Percentiles rank a stretch among this genome's conserved stretches.
Conservation (phyloP, 2,888 invertebrate species). For the Hartigia nigra region DNA sequence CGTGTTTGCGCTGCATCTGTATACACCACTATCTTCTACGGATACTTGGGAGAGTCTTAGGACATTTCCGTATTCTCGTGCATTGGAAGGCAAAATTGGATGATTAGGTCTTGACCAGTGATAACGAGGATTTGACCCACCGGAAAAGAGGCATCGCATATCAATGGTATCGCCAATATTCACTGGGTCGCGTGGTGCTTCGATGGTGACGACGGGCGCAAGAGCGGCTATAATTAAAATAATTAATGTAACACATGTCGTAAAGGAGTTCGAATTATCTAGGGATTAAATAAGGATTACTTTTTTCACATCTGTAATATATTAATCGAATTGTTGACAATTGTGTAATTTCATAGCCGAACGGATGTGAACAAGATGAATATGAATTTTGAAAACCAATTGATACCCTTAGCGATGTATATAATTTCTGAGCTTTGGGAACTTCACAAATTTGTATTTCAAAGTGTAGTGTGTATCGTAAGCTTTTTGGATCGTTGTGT, state of each 20-base stretch:
- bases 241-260: background rate
- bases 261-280: background rate
- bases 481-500: background rate
- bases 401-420: background rate
- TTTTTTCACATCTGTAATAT: background rate
- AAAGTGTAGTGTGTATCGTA: background rate
- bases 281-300: background rate
- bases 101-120: conserved; percentile 73
- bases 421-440: background rate
- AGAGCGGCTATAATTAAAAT: conserved; percentile 42
- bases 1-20: conserved; percentile 74
- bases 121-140: conserved; percentile 57
- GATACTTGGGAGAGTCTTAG: conserved; percentile 72
- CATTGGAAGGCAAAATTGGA: conserved; percentile 69
- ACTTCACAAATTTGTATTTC: background rate
- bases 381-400: background rate
- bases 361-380: background rate
- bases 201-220: conserved; percentile 55
- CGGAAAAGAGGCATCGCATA: conserved; percentile 73
- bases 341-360: background rate
- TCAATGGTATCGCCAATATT: conserved; percentile 73
- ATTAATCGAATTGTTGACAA: background rate
- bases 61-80: conserved; percentile 69
- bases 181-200: conserved; percentile 65
- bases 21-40: conserved; percentile 75